Conservation (phyloP, 64 coral and sea anemone genomes). For the Trachythela sp. region DNA sequence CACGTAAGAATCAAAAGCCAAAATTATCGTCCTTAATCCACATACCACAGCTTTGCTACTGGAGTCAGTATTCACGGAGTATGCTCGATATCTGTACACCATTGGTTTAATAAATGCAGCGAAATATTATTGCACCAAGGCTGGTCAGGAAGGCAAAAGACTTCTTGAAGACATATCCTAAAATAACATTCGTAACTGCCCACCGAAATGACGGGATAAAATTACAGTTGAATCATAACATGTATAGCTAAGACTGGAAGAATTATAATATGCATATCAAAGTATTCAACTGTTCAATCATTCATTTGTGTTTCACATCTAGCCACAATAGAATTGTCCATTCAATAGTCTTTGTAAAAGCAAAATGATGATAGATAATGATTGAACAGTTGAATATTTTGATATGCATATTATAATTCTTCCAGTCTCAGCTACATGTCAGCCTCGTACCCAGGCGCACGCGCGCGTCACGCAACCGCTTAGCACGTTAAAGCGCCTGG, state of each 20-base stretch:
- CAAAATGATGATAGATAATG: background rate
- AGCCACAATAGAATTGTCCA: too few species aligned
- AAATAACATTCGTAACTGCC: background rate
- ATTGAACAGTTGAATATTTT: too few species aligned
- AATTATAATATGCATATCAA: too few species aligned
- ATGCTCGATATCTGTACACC: conserved; percentile 79
- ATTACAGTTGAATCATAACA: too few species aligned
- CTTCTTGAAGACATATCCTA: conserved; percentile 50
- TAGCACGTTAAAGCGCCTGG: too few species aligned
- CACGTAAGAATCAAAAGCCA: background rate
- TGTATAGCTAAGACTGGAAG: too few species aligned
- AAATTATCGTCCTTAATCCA: conserved; percentile 49
- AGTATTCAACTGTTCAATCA: background rate
- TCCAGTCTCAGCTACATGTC: too few species aligned
- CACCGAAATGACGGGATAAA: background rate
- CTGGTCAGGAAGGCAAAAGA: conserved; percentile 58
- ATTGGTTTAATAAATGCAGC: conserved; percentile 85
- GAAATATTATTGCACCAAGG: conserved; percentile 72
- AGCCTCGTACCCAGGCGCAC: too few species aligned
- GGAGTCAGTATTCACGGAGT: conserved; percentile 66
- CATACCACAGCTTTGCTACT: conserved; percentile 53
- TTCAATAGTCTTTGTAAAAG: too few species aligned
- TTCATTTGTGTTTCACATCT: background rate
- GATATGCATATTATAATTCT: too few species aligned
- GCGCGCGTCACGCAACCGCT: too few species aligned